Evolutionary conservation across 1,140 invertebrate species (phyloP), one percentile per base, ranked within the genome.

Genomic region (Marisa cornuarietis): DNA sequence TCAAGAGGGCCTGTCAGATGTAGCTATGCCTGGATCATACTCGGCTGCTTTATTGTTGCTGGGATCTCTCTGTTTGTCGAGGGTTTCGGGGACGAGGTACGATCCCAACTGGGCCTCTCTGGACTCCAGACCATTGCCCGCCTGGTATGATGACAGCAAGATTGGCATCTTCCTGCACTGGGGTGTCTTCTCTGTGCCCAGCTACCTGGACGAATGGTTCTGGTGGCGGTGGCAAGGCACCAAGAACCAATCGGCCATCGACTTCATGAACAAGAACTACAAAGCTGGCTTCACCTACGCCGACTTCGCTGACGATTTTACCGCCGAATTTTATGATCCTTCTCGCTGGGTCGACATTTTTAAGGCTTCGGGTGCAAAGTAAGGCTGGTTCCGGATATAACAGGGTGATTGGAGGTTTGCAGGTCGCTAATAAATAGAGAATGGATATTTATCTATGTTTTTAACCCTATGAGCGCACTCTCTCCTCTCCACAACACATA

Each of bases 141-240:
- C 26, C 8, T 91, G 90, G 90, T 91, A 87, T 78, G 90, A 91
- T 71, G 84, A 90, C 9, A 86, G 84, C 42, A 91, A 91, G 84
- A 83, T 91, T 62, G 90, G 90, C 14, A 91, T 91, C 71, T 91
- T 91, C 82, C 79, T 91, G 14, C 90, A 91, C 79, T 91, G 89
- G 89, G 89, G 89, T 18, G 86, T 81, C 31, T 81, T 90, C 13
- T 90, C 80, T 49, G 89, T 90, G 9, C 90, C 90, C 11, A 83
- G 83, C 42, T 88, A 84, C 77, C 52, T 77, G 69, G 81, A 82
- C 81, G 82, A 89, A n/a, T 81, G 82, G 72, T 82, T 86, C 49
- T 92, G 90, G 90, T 74, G 75, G n/a, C 26, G 83, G 22, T 91
- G 90, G 90, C 66, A 85, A n/a, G 54, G 49, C 31, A 61, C 31